Percentiles rank a stretch among this genome's conserved stretches.
phyloP scores from a whole-genome alignment of 2,113 vertebrate species.

The Pagrus major region DNA sequence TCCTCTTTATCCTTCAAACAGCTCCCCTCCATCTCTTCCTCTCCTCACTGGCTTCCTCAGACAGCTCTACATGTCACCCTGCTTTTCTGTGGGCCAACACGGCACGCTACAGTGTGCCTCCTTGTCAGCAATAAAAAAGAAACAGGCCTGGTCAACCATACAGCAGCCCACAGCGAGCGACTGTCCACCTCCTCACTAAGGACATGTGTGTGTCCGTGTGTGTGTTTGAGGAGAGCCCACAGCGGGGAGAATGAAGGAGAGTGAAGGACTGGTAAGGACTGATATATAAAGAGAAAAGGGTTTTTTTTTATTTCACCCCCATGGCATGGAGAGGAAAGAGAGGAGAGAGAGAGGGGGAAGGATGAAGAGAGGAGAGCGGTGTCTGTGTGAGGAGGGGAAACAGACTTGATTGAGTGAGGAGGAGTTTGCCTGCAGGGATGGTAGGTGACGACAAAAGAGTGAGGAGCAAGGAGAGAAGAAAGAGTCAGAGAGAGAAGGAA shows the following conservation, averaged over 20 bases:
- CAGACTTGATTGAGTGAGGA: constrained; percentile 27
- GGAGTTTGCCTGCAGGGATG: constrained; percentile 32
- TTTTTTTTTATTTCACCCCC: constrained; percentile 31
- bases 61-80: not conserved
- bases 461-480: constrained; percentile 17
- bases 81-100: constrained; percentile 26
- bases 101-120: constrained; percentile 14
- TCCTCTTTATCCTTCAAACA: constrained; percentile 23
- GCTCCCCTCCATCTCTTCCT: not conserved
- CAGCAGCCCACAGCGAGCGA: constrained; percentile 29
- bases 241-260: constrained; percentile 34
- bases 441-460: constrained; percentile 59
- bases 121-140: constrained; percentile 52
- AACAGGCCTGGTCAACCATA: constrained; percentile 53
- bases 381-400: constrained; percentile 5
- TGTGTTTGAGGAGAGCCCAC: constrained; percentile 11
- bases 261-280: constrained; percentile 43
- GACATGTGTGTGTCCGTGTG: not conserved
- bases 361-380: constrained; percentile 34
- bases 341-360: constrained; percentile 20
- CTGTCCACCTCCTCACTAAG: constrained; percentile 29
- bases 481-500: not conserved
- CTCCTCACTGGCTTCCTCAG: not conserved
- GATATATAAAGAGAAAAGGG: constrained; percentile 22
- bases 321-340: constrained; percentile 26